Base-by-base conservation (phyloP, 2,113 vertebrate species). In the Takifugu flavidus region DNA sequence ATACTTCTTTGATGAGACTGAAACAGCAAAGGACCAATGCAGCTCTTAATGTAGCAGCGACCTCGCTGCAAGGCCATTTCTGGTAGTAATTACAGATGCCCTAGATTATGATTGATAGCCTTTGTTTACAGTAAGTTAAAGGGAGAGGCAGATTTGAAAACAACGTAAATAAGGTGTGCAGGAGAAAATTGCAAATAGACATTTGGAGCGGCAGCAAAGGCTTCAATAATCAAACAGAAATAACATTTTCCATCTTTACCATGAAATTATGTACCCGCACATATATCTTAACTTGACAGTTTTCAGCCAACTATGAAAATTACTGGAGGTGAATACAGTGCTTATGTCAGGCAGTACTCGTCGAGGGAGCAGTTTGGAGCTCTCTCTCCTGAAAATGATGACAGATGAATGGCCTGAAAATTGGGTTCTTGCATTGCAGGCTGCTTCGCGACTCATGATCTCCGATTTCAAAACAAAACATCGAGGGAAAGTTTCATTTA, bases 81-180 rank as follows among this genome's bases (percentile, higher is more conserved):
- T 92, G 90, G 88, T 72, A 90, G 84, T 78, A 86, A 91, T 92
- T 92, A 90, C 15, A 65, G 77, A 82, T 88, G 85, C 85, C 88
- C 65, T 56, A 62, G 58, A 76, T 90, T 88, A 89, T 90, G 90
- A 92, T 91, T 81, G 85, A 92, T 91, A 74, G 86, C 83, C 86
- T 90, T 91, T 92, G 89, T 91, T 92, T 91, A 91, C 89, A 82
- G 53, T 89, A 87, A 89, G 92, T 92, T 88, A 90, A 91, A 82
- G 63, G 59, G 27, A 61, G 80, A 80, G 89, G 80, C 86, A 77
- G 79, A 84, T 89, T 89, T 90, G 78, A 89, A 92, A 91, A 88
- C 90, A 90, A 88, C 68, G 86, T 88, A 91, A 91, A 91, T 90
- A 91, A 87, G 70, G 70, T 13, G 83, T 85, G 77, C 65, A 50